Evolutionary conservation across 1,140 invertebrate species (phyloP), one percentile per base, ranked within the genome.

Genomic region (Macrobrachium nipponense): DNA sequence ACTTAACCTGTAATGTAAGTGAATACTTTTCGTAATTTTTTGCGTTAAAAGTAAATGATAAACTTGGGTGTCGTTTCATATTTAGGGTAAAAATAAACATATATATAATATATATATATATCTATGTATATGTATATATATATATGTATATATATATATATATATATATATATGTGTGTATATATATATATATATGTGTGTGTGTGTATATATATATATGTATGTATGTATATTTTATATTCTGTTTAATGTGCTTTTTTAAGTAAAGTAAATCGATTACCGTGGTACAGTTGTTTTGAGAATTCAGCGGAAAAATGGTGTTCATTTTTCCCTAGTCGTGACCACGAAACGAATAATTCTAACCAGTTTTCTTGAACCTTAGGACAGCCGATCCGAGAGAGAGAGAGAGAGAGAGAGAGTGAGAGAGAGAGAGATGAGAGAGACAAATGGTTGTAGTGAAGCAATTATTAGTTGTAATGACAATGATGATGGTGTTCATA

Each of bases 331-430:
- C 27, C 4, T 36, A 36, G 27, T 2, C 27, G 27, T 36, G 27
- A 36, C 4, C 27, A 36, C 27, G 27, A 36, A 36, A 36, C 27
- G 4, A 36, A 36, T 36, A 1, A 36, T 36, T 36, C 27, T 36
- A 36, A 36, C 27, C 27, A 36, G 27, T 36, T 36, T 36, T 4
- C 27, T 36, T 36, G 27, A 36, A 36, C 27, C 27, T 36, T 27
- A 76, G 43, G 68, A 72, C 12, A 72, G 68, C 27, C 23, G 43
- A 43, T 36, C 23, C 27, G 68, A 72, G 15, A 70, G 66, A 70
- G 8, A 78, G 58, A 11, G 58, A 20, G n/a, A 78, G 76, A 78
- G 76, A 78, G 76, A 78, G 76, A 78, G 76, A 78, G 76, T 60
- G 76, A 78, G 73, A 79, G 77, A 77, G 75, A 77, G 27, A 77